Evolutionary conservation across 2,113 vertebrate genomes (phyloP).

Genomic region (Vombatus ursinus): DNA sequence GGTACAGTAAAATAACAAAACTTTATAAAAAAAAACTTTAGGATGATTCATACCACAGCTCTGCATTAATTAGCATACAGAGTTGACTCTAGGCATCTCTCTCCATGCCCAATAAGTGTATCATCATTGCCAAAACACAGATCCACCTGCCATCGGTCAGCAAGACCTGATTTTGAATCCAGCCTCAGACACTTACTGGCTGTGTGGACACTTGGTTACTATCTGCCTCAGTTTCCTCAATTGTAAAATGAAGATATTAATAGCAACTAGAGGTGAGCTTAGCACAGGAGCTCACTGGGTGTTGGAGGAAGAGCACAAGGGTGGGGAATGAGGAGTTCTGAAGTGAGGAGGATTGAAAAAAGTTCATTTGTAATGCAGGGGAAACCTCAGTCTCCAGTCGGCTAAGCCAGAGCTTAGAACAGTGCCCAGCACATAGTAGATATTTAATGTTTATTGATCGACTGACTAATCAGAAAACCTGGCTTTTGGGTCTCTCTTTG

Average conservation of each 20-base stretch:
- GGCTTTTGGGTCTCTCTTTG: neutral
- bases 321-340: neutral
- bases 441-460: neutral
- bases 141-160: neutral
- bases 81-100: neutral
- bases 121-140: neutral
- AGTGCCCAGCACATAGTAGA: too few relatives aligned
- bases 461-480: neutral
- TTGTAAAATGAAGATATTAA: neutral
- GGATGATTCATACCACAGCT: neutral
- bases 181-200: neutral
- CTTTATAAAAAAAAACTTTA: neutral
- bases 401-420: neutral
- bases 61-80: neutral
- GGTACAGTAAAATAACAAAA: neutral
- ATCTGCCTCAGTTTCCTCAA: neutral
- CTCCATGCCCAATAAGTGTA: neutral
- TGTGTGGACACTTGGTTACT: neutral
- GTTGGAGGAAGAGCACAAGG: neutral
- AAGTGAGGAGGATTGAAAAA: neutral
- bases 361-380: neutral
- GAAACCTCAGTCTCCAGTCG: neutral
- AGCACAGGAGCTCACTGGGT: rapidly evolving
- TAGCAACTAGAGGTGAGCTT: neutral
- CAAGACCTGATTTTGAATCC: neutral